phyloP scores from a whole-genome alignment of 2,888 invertebrate genomes.

The Macaria liturata region DNA sequence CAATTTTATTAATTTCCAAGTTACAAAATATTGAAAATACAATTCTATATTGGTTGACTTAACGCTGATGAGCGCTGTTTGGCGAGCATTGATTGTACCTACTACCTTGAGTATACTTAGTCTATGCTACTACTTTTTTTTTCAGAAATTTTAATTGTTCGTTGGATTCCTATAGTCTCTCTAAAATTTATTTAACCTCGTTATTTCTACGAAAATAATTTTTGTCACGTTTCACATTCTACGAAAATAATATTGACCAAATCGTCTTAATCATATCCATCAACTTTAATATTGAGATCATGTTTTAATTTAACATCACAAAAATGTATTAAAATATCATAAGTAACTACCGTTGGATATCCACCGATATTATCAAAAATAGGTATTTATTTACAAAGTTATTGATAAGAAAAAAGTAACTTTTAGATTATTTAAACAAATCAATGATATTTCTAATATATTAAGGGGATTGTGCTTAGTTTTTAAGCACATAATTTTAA shows the following conservation, averaged over 20 bases:
- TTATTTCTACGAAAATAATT: no score
- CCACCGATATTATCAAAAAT: constrained; percentile 36
- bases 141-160: no score
- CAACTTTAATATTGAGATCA: constrained; percentile 2
- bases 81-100: no score
- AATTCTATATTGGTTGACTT: no score
- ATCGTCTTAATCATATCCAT: background rate
- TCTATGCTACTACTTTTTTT: no score
- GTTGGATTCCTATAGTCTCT: no score
- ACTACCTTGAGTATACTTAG: no score
- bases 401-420: constrained; percentile 18
- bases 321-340: constrained; percentile 16
- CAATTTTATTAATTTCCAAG: no score
- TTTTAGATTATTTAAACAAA: constrained; percentile 22
- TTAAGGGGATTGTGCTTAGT: constrained; percentile 1
- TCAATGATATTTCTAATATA: constrained; percentile 11
- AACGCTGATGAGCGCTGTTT: no score
- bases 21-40: no score
- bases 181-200: no score
- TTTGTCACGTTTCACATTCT: background rate
- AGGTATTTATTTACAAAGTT: constrained; percentile 28
- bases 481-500: constrained; percentile 1
- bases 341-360: constrained; percentile 30
- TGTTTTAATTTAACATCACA: constrained; percentile 24
- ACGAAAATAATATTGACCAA: background rate